Conservation (phyloP, 2,113 vertebrate species). For the Lophotis ruficrista region DNA sequence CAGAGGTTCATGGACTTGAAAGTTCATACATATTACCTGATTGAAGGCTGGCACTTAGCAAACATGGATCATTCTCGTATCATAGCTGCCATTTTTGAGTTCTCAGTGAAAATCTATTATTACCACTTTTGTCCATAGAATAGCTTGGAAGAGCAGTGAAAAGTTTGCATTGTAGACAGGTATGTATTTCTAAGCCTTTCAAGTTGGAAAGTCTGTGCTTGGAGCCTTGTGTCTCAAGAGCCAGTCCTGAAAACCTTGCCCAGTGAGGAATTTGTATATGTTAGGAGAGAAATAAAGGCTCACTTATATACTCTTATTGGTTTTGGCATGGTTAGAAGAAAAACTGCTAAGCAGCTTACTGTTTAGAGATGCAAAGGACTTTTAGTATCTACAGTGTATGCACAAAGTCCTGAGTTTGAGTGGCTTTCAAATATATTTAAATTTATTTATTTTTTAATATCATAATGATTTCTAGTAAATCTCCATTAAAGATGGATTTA, state of each 20-base stretch:
- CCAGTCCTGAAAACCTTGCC: neutral
- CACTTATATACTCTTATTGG: rapidly evolving
- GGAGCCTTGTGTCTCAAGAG: rapidly evolving
- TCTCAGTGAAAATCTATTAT: neutral
- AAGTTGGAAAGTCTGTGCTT: neutral
- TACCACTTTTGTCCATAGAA: neutral
- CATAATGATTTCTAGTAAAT: neutral
- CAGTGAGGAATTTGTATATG: neutral
- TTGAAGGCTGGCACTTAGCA: neutral
- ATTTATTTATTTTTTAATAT: neutral
- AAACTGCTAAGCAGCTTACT: neutral
- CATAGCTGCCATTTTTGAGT: neutral
- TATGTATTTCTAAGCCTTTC: neutral
- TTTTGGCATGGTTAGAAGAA: neutral
- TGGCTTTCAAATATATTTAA: neutral
- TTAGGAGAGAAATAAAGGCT: neutral
- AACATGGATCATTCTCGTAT: neutral
- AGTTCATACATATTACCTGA: rapidly evolving
- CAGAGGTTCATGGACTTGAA: neutral
- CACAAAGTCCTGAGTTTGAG: neutral
- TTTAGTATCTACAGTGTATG: neutral
- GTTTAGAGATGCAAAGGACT: neutral
- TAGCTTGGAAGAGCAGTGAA: neutral
- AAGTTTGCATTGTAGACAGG: neutral
- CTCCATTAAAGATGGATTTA: neutral